Base-by-base conservation (phyloP, 2,888 invertebrate genomes). In the Cantharis rufa region DNA sequence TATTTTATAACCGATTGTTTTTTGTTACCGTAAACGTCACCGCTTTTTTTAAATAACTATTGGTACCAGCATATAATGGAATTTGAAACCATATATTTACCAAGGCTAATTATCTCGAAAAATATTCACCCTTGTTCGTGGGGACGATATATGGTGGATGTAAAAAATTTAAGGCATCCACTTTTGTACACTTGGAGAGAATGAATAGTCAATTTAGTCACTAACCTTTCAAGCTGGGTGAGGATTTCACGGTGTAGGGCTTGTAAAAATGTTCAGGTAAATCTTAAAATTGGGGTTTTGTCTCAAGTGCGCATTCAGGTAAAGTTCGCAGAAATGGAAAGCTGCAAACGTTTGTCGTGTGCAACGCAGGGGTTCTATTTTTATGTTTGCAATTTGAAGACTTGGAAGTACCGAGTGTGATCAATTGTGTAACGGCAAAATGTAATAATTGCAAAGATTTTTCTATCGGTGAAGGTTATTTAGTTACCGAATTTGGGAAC, bases 171-270 rank as follows among this genome's bases (percentile, higher is more conserved):
- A 16, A 72, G 70, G 72, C 71, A 69, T 61, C 48, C 71, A 71
- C 71, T 63, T 68, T 70, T 62, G 68, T 32, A 32, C 13, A 32
- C 32, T 4, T 7, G 5, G 48, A 70, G 24, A 21, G 68, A 64
- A 77, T 73, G 77, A 77, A 77, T 77, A 72, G 77, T 32, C 74
- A 74, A 77, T 77, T 77, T 77, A 73, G 62, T 64, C 70, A 74
- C 62, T 68, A 48, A 69, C 72, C 72, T 69, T 72, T 72, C 69
- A 72, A 68, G 69, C 68, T 70, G 77, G 70, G 73, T 74, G 68
- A 77, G 71, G 66, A 77, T 77, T 77, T 77, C 70, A 77, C 74
- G 74, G 77, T 48, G 66, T 10, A 62, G 62, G 71, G 71, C 70
- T 75, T 27, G 32, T 32, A 70, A 75, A 71, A 48, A 48, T 48